Base-by-base conservation (phyloP, 2,888 invertebrate genomes). In the Unio delphinus region DNA sequence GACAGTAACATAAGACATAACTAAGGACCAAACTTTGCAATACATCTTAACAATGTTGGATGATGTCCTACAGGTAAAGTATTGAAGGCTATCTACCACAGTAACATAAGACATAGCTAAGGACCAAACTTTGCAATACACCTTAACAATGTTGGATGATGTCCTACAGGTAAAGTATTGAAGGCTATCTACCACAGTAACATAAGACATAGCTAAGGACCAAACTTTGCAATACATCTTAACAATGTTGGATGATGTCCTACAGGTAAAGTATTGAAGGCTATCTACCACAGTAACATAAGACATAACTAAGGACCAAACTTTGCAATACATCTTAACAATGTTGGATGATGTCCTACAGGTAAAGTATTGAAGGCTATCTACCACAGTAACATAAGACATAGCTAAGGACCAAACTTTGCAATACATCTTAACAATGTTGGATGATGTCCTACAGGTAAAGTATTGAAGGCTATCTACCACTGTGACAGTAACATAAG, bases 41-140 rank as follows among this genome's bases (percentile, higher is more conserved):
- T 99, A 99, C 91, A 95, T 99, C 80, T 93, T 99, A 72, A 97
- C 97, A 17, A 93, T 99, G 92, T 94, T 99, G 87, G 99, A 99
- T 91, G 99, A 99, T 90, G 94, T 99, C 92, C 92, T 99, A 60
- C 96, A 96, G 92, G 96, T 96, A 4, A 1, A 28, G 28, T 28
- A 23, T 23, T 23, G 23, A 23, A 23, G 23, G 23, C 23, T 23
- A 23, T 23, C 23, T 23, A 23, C 23, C 0, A 23, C 23, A 23
- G 23, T 23, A 23, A 23, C 23, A 23, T 23, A 23, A 23, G 23
- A 98, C 90, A 95, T 99, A 82, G 97, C 98, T 76, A 99, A 98
- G 91, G 99, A 99, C 90, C 23, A 23, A 57, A 4, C 4, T 3
- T 57, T n/a, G n/a, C 20, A 57, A 4, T 57, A n/a, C 57, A 57